Base-by-base conservation (phyloP, 2,113 vertebrate genomes). In the Thalassoma bifasciatum region DNA sequence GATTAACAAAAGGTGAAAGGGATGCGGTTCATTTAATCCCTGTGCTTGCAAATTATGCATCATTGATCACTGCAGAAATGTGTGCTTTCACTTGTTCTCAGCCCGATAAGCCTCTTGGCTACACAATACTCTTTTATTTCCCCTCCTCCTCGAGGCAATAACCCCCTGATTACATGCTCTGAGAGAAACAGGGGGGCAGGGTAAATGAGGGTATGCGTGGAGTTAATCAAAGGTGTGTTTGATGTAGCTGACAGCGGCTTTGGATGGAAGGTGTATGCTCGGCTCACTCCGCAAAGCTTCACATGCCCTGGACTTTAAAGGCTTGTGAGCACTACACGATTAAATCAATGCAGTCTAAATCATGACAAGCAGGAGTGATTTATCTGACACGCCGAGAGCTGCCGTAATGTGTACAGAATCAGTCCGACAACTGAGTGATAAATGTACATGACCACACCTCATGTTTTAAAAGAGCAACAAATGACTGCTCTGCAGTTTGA, bases 201-300 rank as follows among this genome's bases (percentile, higher is more conserved):
- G 66, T 66, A 80, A 79, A 79, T 54, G 59, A 77, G 83, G 72
- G 70, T 75, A 64, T 61, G 84, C 77, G 85, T 34, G 49, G 77
- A 82, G 72, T 88, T 87, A 88, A 92, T 91, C 89, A 92, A 90
- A 90, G 89, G 70, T 85, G 83, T 70, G 68, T 91, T 87, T 88
- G 88, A 84, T 84, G 82, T 26, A 21, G 59, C 83, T 86, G 83
- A 88, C 86, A 87, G 71, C 77, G 46, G 64, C 74, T 46, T 74
- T 77, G 71, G 79, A 81, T 47, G 75, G 72, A 71, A 78, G 74
- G 66, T 69, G 77, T 75, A 24, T 52, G 70, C 52, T 50, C 21
- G 21, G 51, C 58, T 26, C 66, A 67, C 50, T 79, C 60, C 49
- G 69, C 36, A 30, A 19, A 72, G 77, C 69, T 57, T 79, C 79